Evolutionary conservation across 1,140 invertebrate species (phyloP).

Genomic region (Bilobella aurantiaca): DNA sequence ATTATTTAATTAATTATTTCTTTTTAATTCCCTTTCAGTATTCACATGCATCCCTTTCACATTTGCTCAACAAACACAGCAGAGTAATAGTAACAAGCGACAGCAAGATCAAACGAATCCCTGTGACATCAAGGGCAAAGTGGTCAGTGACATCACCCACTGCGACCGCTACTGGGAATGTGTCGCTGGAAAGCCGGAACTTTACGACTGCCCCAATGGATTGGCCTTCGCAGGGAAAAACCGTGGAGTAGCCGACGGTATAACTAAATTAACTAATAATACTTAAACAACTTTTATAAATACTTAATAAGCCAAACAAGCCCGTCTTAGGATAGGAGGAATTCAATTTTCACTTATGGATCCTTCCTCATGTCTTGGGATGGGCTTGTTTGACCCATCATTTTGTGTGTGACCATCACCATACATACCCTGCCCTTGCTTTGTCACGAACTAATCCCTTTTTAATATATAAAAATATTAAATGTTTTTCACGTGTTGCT

Average conservation of each 20-base stretch:
- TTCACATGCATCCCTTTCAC: constrained; percentile 6
- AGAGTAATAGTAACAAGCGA: constrained; percentile 15
- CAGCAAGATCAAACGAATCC: constrained; percentile 53
- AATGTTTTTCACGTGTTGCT: too few species aligned
- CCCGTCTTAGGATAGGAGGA: too few species aligned
- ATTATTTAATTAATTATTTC: not conserved
- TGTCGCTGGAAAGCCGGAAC: constrained; percentile 57
- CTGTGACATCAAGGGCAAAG: constrained; percentile 60
- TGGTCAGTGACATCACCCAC: constrained; percentile 64
- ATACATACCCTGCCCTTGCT: too few species aligned
- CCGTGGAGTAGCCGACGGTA: constrained; percentile 60
- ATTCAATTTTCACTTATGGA: too few species aligned
- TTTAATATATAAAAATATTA: too few species aligned
- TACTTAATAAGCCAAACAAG: too few species aligned
- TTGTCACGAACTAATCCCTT: too few species aligned
- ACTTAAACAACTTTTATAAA: not conserved
- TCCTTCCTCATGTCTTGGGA: too few species aligned
- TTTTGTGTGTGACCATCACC: too few species aligned
- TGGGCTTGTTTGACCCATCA: too few species aligned
- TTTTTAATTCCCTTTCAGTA: not conserved
- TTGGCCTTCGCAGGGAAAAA: constrained; percentile 78
- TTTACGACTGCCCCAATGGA: constrained; percentile 82
- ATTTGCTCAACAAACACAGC: not conserved
- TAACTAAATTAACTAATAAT: not conserved
- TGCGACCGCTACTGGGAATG: constrained; percentile 77